Percentiles rank a stretch among this genome's conserved stretches.
phyloP scores from a whole-genome alignment of 2,113 vertebrate genomes.

The Xenopus borealis region DNA sequence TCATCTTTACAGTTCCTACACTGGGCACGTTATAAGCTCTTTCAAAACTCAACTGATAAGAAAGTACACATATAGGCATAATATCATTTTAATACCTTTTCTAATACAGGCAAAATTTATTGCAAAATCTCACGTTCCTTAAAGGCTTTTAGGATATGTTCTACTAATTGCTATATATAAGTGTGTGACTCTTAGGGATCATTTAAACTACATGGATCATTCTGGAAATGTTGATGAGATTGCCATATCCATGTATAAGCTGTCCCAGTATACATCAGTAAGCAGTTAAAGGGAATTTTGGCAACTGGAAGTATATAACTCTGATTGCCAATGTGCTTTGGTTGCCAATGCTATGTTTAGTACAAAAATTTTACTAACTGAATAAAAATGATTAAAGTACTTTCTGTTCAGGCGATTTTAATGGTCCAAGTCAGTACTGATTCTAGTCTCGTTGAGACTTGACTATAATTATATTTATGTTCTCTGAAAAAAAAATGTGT shows the following conservation, averaged over 20 bases:
- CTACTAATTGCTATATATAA: too few relatives aligned
- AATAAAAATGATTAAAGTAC: background rate
- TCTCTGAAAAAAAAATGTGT: background rate
- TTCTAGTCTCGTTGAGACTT: background rate
- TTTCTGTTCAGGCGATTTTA: background rate
- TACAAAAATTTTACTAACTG: background rate
- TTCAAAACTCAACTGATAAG: too few relatives aligned
- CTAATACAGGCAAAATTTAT: too few relatives aligned
- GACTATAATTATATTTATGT: background rate
- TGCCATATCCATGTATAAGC: background rate
- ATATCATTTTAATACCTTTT: too few relatives aligned
- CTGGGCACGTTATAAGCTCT: too few relatives aligned
- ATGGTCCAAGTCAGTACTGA: background rate
- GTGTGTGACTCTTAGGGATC: background rate
- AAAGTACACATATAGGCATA: too few relatives aligned
- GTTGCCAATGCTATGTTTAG: too few relatives aligned
- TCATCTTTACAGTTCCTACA: too few relatives aligned
- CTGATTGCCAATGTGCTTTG: background rate
- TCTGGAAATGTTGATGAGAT: slow-evolving; percentile 7
- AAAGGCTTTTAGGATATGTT: too few relatives aligned
- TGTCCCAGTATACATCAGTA: background rate
- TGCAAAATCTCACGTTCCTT: too few relatives aligned
- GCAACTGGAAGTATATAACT: background rate
- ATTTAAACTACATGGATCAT: slow-evolving; percentile 6
- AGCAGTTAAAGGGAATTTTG: background rate